phyloP scores from a whole-genome alignment of 2,113 vertebrate genomes.

The Urocynchramus pylzowi region DNA sequence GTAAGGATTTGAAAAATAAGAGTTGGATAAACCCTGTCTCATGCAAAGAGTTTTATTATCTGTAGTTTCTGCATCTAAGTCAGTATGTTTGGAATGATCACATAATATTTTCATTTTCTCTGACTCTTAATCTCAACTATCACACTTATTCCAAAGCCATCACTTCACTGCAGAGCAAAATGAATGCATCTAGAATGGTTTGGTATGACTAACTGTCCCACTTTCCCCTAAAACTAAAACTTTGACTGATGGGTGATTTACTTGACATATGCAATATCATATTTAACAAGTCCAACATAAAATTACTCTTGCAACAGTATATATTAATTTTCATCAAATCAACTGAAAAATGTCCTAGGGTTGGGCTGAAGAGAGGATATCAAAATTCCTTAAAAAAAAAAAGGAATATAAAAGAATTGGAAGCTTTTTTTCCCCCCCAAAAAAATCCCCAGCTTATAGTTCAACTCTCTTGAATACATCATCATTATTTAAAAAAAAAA shows the following conservation, averaged over 20 bases:
- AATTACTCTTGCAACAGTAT: not conserved
- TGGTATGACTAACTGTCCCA: not conserved
- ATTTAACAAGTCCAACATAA: constrained; percentile 38
- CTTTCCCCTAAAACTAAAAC: not conserved
- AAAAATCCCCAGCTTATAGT: not conserved
- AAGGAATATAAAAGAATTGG: not conserved
- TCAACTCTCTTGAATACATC: not conserved
- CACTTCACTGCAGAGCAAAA: not conserved
- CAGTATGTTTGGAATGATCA: not conserved
- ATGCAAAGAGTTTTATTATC: not conserved
- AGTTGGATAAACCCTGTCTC: not conserved
- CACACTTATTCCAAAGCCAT: not conserved
- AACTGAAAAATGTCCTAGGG: not conserved
- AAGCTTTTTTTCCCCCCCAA: fast-evolving
- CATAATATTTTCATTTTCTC: not conserved
- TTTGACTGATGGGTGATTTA: not conserved
- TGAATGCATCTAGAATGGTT: not conserved
- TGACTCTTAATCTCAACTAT: not conserved
- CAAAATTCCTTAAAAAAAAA: not conserved
- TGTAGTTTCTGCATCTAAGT: not conserved
- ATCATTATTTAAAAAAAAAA: not conserved
- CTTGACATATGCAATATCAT: not conserved
- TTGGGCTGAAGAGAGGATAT: not conserved
- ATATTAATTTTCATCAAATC: constrained; percentile 30
- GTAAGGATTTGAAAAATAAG: not conserved